Evolutionary conservation across 2,888 invertebrate species (phyloP), one percentile per base, ranked within the genome.

Genomic region (Tribolium freemani): DNA sequence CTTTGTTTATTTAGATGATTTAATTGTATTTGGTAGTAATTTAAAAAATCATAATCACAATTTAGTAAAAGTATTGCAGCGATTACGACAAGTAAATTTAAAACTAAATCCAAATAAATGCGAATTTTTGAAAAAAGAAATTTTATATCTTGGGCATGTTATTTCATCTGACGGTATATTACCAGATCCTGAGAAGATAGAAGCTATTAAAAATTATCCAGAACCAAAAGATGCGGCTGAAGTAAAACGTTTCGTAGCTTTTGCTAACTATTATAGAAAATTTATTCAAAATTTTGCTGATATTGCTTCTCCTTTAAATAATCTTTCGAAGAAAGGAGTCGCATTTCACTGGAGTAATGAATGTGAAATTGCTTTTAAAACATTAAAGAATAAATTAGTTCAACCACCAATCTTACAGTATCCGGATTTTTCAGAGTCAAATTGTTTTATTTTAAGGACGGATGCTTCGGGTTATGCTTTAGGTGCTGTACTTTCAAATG

Each of bases 11-110:
- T 48, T 48, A 16, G 48, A 48, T 16, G 48, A 48, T 13, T 11
- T 48, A 16, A 48, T 48, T 10, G 48, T 48, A 6, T 78, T 76
- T 60, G 77, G 75, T 10, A 75, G 69, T 71, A 77, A 66, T 69
- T 74, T 78, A 63, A 20, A 31, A 51, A 64, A 54, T 58, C 76
- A 78, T 72, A 77, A 73, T 13, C 31, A 69, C 74, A 78, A 77
- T 75, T 54, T 76, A 57, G 68, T 66, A 10, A 76, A 70, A 75
- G 71, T 75, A 10, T 16, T 48, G 16, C 48, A 48, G 5, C 48
- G 16, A 13, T 48, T 48, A 16, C 11, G 48, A 48, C 48, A 48
- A 48, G 48, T 48, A 21, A 53, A 53, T 16, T 53, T 26, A 74
- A 77, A 71, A 71, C 76, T 45, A 50, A 53, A 53, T 53, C 53